A percentile compares a stretch with the other conserved stretches of the same genome.
Conservation (phyloP, 2,888 invertebrate genomes). For the Heliothis peltigera region DNA sequence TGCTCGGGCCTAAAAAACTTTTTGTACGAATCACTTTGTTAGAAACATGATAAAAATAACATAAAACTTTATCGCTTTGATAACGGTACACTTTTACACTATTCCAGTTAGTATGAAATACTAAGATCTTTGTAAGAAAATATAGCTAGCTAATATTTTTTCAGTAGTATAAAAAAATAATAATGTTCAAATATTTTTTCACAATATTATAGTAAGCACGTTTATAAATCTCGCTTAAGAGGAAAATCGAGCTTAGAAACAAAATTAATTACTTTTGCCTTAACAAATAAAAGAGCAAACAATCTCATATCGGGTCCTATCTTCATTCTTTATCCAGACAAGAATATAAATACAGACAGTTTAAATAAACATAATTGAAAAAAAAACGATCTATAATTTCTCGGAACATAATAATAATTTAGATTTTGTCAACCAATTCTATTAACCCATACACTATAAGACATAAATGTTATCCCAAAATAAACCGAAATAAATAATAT, state of each 20-base stretch:
- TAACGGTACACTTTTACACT: constrained; percentile 35
- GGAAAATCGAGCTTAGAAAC: too few species aligned
- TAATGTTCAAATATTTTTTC: neutral
- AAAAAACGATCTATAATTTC: neutral
- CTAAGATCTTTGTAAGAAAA: constrained; percentile 17
- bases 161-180: neutral
- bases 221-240: too few species aligned
- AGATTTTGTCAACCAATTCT: neutral
- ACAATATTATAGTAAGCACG: too few species aligned
- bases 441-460: neutral
- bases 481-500: constrained; percentile 40
- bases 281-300: too few species aligned
- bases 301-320: too few species aligned
- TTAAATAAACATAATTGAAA: neutral
- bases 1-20: constrained; percentile 51
- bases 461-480: constrained; percentile 13
- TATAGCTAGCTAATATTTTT: neutral
- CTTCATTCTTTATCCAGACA: too few species aligned
- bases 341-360: too few species aligned
- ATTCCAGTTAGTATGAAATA: constrained; percentile 28
- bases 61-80: constrained; percentile 45
- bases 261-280: too few species aligned
- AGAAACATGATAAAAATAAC: constrained; percentile 56
- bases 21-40: constrained; percentile 55
- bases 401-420: too few species aligned